Evolutionary conservation across 1,140 invertebrate genomes (phyloP).

Genomic region (Thaumetopoea pityocampa): DNA sequence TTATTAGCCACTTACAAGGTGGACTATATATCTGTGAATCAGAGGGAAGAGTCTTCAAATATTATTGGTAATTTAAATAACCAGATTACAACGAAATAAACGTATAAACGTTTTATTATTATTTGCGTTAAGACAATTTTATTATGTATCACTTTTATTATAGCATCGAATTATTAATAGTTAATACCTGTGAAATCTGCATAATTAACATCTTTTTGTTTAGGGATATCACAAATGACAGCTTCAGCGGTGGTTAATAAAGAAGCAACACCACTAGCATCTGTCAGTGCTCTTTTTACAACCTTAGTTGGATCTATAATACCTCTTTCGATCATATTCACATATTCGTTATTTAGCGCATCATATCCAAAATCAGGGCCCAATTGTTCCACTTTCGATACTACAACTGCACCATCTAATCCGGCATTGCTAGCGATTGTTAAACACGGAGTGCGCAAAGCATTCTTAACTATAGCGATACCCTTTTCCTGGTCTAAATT

Average conservation of each 20-base stretch:
- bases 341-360: conserved; percentile 89
- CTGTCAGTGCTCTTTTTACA: conserved; percentile 90
- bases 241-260: conserved; percentile 86
- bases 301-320: conserved; percentile 97
- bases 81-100: too few species aligned
- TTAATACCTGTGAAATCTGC: not conserved
- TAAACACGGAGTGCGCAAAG: conserved; percentile 83
- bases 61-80: too few species aligned
- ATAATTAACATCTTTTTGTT: conserved; percentile 29
- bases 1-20: too few species aligned
- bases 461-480: conserved; percentile 81
- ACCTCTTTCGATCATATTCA: conserved; percentile 92
- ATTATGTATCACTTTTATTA: too few species aligned
- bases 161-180: too few species aligned
- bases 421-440: conserved; percentile 95
- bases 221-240: conserved; percentile 81
- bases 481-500: conserved; percentile 61
- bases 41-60: too few species aligned
- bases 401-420: conserved; percentile 90
- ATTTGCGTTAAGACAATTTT: too few species aligned
- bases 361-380: conserved; percentile 89
- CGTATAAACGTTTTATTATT: too few species aligned
- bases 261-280: conserved; percentile 90
- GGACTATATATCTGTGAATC: too few species aligned
- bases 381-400: conserved; percentile 84